Conservation (phyloP, 2,888 invertebrate species). For the Plutella xylostella region DNA sequence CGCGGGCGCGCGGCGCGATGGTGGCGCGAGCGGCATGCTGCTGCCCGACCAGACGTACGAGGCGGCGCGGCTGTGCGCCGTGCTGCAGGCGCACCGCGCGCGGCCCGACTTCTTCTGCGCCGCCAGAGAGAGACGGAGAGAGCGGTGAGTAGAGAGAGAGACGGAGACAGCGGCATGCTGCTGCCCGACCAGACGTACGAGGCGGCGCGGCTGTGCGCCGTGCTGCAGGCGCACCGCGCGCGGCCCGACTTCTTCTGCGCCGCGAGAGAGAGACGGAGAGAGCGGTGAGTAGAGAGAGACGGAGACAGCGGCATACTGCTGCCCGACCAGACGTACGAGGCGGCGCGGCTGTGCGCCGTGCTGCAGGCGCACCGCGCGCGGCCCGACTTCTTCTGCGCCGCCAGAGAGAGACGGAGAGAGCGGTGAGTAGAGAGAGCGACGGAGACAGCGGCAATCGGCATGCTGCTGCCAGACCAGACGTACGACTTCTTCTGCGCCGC, state of each 20-base stretch:
- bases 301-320: slow-evolving; percentile 75
- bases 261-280: slow-evolving; percentile 33
- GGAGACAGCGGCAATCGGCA: neutral
- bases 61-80: slow-evolving; percentile 43
- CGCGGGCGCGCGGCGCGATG: slow-evolving; percentile 6
- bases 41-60: slow-evolving; percentile 86
- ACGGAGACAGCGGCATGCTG: slow-evolving; percentile 73
- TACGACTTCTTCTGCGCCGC: slow-evolving; percentile 85
- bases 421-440: neutral
- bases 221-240: slow-evolving; percentile 70
- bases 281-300: neutral
- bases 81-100: slow-evolving; percentile 70
- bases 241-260: slow-evolving; percentile 84
- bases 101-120: slow-evolving; percentile 83
- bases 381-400: slow-evolving; percentile 84
- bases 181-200: slow-evolving; percentile 86
- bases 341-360: slow-evolving; percentile 40
- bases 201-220: slow-evolving; percentile 51
- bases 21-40: slow-evolving; percentile 71
- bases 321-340: slow-evolving; percentile 86
- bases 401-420: neutral
- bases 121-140: too few species aligned
- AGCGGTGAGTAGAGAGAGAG: too few species aligned
- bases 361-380: slow-evolving; percentile 72
- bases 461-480: too few species aligned